Evolutionary conservation across 2,888 invertebrate genomes (phyloP), one percentile per base, ranked within the genome.

Genomic region (Parnassius glacialis): DNA sequence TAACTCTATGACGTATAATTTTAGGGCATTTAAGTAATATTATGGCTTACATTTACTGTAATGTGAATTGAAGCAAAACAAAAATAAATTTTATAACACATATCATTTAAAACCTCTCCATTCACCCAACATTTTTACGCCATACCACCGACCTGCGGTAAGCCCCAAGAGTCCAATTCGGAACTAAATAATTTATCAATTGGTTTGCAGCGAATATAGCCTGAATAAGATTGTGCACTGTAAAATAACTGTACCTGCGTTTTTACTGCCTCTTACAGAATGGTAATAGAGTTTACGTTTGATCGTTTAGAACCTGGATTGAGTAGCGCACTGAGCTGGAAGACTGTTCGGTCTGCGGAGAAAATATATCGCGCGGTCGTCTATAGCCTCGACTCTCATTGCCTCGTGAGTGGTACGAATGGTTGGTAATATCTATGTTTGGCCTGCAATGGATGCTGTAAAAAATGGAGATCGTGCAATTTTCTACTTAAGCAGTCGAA

Each of bases 171-270:
- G 84, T 66, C 75, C 83, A 76, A 83, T 87, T 78, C 69, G 70
- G 73, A 72, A 68, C 78, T 88, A 85, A 88, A 89, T 87, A 86
- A 88, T 87, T 74, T 86, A 89, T 84, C 81, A 83, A 85, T 77
- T 78, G 81, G 79, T 81, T 72, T 68, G 70, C 70, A 72, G 74
- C 74, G 69, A 68, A 74, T 69, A 74, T 76, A 70, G 73, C 66
- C 72, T 67, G 71, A 65, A 67, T 64, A 62, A 57, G 61, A 12
- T 54, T 25, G 54, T 62, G 59, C 61, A 65, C 61, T 66, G 68
- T 62, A 59, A 62, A 57, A 66, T 62, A 65, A 67, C 45, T 58
- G 51, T 53, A 66, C 61, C 56, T 65, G 59, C 65, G 64, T 41
- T 64, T n/a, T 41, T 16, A 20, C 62, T 66, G 65, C 59, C 62